phyloP scores from a whole-genome alignment of 1,140 invertebrate genomes.

The Maniola jurtina region DNA sequence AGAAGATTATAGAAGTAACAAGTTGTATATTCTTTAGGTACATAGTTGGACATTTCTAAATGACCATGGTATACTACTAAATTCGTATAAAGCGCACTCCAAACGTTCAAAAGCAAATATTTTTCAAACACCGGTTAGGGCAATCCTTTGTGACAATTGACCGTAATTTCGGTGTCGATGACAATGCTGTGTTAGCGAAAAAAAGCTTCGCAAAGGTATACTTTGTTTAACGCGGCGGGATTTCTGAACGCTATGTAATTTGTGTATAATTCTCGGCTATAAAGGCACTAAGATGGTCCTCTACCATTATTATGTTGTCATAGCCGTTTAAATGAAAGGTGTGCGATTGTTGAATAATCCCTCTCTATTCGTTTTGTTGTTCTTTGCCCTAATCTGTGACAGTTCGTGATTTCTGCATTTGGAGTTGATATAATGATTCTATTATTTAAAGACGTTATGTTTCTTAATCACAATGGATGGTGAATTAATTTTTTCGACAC shows the following conservation, averaged over 20 bases:
- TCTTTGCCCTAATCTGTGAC: not conserved
- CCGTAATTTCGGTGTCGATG: constrained; percentile 67
- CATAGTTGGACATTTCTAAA: not conserved
- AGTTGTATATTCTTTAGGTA: not conserved
- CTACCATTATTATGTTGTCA: constrained; percentile 61
- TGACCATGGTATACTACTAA: constrained; percentile 36
- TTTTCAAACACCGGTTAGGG: constrained; percentile 64
- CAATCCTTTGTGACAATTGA: constrained; percentile 57
- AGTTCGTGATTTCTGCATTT: too few relatives aligned
- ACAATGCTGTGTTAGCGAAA: constrained; percentile 57
- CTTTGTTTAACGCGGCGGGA: constrained; percentile 62
- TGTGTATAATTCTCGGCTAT: constrained; percentile 54
- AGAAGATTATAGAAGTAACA: too few relatives aligned
- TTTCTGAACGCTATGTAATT: constrained; percentile 66
- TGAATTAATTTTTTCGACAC: too few relatives aligned
- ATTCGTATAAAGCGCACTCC: constrained; percentile 57
- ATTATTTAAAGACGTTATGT: too few relatives aligned
- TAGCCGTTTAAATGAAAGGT: constrained; percentile 38
- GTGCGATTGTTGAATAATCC: constrained; percentile 16
- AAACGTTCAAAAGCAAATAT: constrained; percentile 62
- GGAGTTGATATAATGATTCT: too few relatives aligned
- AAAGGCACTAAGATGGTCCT: constrained; percentile 36
- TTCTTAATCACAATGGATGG: too few relatives aligned
- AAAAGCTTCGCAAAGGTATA: constrained; percentile 40
- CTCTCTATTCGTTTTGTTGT: constrained; percentile 15